Evolutionary conservation across 2,797 vertebrate species (phyloP).

Genomic region (Microcaecilia unicolor): DNA sequence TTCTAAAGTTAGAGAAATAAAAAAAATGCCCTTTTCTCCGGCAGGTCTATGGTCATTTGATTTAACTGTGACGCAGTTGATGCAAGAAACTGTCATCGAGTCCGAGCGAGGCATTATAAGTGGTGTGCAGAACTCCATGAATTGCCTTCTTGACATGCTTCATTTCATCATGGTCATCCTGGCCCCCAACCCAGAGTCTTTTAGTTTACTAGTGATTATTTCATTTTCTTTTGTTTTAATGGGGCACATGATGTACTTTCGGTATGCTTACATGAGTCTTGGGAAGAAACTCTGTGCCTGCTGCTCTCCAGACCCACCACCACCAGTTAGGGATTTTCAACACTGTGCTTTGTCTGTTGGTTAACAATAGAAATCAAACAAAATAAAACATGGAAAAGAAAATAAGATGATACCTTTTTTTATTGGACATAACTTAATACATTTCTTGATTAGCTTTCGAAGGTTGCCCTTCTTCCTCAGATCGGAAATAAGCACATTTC

Average conservation of each 20-base stretch:
- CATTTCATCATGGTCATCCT: constrained; percentile 98
- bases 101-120: constrained; percentile 92
- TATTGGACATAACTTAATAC: too few species aligned
- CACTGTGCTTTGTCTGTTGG: constrained; percentile 36
- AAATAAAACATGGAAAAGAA: too few species aligned
- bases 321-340: constrained; percentile 40
- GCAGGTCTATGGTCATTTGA: constrained; percentile 95
- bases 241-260: constrained; percentile 92
- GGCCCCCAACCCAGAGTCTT: constrained; percentile 89
- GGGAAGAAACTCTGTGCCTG: constrained; percentile 75
- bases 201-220: constrained; percentile 90
- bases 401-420: too few species aligned
- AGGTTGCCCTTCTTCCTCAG: too few species aligned
- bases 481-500: too few species aligned
- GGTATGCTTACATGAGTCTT: constrained; percentile 81
- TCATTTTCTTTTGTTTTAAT: constrained; percentile 91
- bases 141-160: constrained; percentile 92
- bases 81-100: constrained; percentile 92
- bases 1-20: too few species aligned
- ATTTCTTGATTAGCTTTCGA: too few species aligned
- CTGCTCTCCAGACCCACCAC: constrained; percentile 65
- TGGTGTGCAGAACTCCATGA: constrained; percentile 97
- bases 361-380: too few species aligned
- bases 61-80: constrained; percentile 91
- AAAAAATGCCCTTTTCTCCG: background rate